phyloP scores from a whole-genome alignment of 2,113 vertebrate genomes.

The Tretioscincus oriximinensis region DNA sequence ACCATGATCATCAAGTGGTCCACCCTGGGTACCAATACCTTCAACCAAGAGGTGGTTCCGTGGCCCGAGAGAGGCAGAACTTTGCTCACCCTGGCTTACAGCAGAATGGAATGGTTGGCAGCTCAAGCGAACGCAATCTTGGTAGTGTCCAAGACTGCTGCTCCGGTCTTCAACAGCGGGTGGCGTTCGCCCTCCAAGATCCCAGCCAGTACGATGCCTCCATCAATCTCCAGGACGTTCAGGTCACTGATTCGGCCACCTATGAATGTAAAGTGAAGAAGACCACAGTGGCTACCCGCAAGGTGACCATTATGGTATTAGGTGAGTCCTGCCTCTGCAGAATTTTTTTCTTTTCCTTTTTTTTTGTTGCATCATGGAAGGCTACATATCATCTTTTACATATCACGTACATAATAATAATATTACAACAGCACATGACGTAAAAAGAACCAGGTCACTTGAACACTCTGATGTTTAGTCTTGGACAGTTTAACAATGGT shows the following conservation, averaged over 20 bases:
- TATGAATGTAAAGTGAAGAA: slow-evolving; percentile 91
- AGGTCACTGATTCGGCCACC: slow-evolving; percentile 72
- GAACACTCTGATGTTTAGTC: too few relatives aligned
- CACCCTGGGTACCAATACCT: slow-evolving; percentile 60
- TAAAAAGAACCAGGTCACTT: too few relatives aligned
- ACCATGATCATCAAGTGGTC: slow-evolving; percentile 69
- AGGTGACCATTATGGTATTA: slow-evolving; percentile 78
- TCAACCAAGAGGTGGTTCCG: slow-evolving; percentile 70
- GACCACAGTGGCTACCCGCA: slow-evolving; percentile 76
- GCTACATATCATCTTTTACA: too few relatives aligned
- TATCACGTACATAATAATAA: too few relatives aligned
- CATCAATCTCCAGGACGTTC: slow-evolving; percentile 70
- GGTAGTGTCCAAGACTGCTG: neutral
- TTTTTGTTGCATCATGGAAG: too few relatives aligned
- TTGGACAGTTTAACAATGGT: too few relatives aligned
- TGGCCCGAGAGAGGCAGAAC: slow-evolving; percentile 25
- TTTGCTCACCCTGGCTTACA: neutral
- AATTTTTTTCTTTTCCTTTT: neutral
- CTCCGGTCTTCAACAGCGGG: neutral
- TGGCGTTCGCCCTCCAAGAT: neutral
- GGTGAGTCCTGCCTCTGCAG: slow-evolving; percentile 66
- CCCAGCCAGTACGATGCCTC: slow-evolving; percentile 79
- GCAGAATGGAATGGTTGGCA: neutral
- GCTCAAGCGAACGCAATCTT: neutral
- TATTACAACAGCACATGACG: too few relatives aligned